phyloP scores from a whole-genome alignment of 2,888 invertebrate genomes.

The Vanessa cardui region DNA sequence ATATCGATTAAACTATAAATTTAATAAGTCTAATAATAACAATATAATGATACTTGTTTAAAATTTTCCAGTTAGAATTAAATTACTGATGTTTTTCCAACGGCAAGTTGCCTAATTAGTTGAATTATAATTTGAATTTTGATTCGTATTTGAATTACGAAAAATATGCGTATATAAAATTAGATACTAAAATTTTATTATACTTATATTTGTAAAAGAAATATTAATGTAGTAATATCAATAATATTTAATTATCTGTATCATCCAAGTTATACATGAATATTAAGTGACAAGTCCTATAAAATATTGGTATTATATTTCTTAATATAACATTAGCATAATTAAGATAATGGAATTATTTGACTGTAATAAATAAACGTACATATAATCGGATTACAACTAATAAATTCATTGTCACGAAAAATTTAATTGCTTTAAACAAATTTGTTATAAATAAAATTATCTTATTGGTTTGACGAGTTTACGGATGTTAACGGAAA shows the following conservation, averaged over 20 bases:
- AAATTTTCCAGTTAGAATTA: too few species aligned
- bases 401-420: constrained; percentile 2
- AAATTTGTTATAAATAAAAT: background rate
- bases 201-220: background rate
- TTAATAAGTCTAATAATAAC: too few species aligned
- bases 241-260: constrained; percentile 11
- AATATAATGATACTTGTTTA: too few species aligned
- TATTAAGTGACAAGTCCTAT: constrained; percentile 3
- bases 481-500: too few species aligned
- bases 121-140: too few species aligned
- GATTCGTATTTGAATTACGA: too few species aligned
- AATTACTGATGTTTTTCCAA: too few species aligned
- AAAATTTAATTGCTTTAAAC: background rate
- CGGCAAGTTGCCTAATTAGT: too few species aligned
- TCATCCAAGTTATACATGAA: background rate
- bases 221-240: constrained; percentile 1
- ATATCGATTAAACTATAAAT: too few species aligned
- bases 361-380: constrained; percentile 1
- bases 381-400: background rate
- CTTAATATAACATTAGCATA: constrained; percentile 17
- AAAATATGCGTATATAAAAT: too few species aligned
- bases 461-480: too few species aligned
- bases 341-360: constrained; percentile 13
- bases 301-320: constrained; percentile 17
- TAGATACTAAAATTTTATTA: too few species aligned